These are phyloP conservation scores for Ispidina lecontei DNA, from an alignment of 2,797 vertebrate species.

Conservation along the genomic window DNA sequence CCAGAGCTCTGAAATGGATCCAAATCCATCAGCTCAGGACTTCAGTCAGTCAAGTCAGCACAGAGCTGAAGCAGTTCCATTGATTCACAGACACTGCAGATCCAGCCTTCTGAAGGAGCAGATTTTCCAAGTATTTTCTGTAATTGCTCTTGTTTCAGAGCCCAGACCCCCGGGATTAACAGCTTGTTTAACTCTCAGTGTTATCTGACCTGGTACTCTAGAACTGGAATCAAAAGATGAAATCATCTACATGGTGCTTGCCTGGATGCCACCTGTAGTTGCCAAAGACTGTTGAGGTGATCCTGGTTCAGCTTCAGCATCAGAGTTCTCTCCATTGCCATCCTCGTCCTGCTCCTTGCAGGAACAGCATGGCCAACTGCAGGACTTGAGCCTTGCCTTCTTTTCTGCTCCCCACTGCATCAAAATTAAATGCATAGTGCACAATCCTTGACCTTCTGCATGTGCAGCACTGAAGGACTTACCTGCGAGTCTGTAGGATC, in stretches of 20 bases:
- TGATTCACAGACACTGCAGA: background rate
- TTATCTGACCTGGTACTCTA: background rate
- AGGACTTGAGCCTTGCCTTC: fast-evolving
- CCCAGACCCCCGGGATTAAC: background rate
- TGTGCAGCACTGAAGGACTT: background rate
- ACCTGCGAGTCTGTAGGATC: slow-evolving; percentile 91
- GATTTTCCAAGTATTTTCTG: background rate
- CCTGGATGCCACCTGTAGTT: background rate
- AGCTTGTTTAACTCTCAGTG: background rate
- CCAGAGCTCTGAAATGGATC: background rate
- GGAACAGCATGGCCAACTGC: background rate
- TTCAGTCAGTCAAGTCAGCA: background rate
- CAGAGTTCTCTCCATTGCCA: background rate
- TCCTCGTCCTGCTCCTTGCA: background rate
- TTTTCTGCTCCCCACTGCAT: background rate
- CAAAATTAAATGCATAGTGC: background rate
- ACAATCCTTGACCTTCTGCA: background rate
- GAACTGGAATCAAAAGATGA: background rate
- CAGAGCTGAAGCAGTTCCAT: background rate
- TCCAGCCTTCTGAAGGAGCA: background rate
- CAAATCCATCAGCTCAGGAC: background rate
- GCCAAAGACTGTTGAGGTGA: background rate
- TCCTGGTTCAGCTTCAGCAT: background rate
- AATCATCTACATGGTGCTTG: background rate
- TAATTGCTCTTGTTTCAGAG: background rate